Evolutionary conservation across 1,140 invertebrate genomes (phyloP), one percentile per base, ranked within the genome.

Genomic region (Ephestia elutella): DNA sequence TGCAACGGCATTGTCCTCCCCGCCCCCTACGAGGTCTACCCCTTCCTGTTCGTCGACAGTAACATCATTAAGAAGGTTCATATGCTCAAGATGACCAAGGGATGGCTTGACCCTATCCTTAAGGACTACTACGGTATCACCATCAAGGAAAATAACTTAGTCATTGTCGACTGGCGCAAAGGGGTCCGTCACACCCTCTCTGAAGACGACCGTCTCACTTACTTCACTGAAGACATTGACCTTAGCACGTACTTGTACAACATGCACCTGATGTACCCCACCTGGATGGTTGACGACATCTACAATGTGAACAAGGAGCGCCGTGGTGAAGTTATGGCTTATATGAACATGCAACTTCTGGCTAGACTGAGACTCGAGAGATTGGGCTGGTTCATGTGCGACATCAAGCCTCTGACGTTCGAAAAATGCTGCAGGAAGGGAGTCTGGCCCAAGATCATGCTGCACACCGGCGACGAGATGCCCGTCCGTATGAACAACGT

Each of bases 241-340:
- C 82, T 94, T 17, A 95, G 95, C 85, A 86, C 91, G 8, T 94
- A 90, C 80, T 92, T 94, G 89, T 94, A 92, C 89, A 92, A 94
- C 79, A 86, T 92, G 83, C 92, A 94, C 70, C 83, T 92, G 76
- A 89, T 91, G 58, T 93, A 93, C 78, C 93, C 94, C 18, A 92
- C 91, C 89, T 94, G 92, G 91, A 78, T 93, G 75, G 89, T 85
- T 30, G 89, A 90, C 38, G 89, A 91, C 9, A 86, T 91, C 3
- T 90, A 89, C 56, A 84, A 82, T 1, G 68, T 92, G 9, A 87
- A 91, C 62, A 91, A 90, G 65, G 89, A 91, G 54, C 87, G 92
- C 62, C 91, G 92, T 54, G 92, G 92, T 49, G 91, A 93, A 66
- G 73, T 91, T 10, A 92, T 91, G 80, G 86, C 91, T 66, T 92